Conservation (phyloP, 1,140 invertebrate species). For the Ips typographus region DNA sequence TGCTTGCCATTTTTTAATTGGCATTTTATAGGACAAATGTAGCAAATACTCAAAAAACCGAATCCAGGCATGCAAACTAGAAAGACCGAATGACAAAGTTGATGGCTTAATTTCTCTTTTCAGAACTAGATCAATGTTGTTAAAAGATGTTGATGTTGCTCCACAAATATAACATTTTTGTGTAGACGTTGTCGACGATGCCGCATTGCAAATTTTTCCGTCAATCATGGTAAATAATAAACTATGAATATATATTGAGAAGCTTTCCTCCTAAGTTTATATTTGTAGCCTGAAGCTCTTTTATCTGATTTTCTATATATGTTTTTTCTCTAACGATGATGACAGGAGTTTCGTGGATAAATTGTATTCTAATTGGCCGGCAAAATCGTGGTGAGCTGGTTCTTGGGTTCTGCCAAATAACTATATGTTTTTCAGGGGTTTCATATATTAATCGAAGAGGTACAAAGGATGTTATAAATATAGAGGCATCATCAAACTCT, state of each 20-base stretch:
- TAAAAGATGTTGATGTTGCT: too few species aligned
- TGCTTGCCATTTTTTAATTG: neutral
- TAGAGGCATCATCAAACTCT: neutral
- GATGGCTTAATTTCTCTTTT: too few species aligned
- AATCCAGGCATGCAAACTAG: conserved; percentile 22
- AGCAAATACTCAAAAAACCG: conserved; percentile 20
- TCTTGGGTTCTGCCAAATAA: conserved; percentile 8
- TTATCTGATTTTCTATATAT: conserved; percentile 1
- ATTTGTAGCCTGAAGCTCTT: neutral
- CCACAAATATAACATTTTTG: too few species aligned
- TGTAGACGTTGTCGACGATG: too few species aligned
- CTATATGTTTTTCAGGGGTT: neutral
- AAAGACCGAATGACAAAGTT: conserved; percentile 12
- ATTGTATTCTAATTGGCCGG: conserved; percentile 6
- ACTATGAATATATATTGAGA: neutral
- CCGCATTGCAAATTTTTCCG: too few species aligned
- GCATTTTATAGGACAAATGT: conserved; percentile 26
- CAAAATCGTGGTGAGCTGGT: conserved; percentile 7
- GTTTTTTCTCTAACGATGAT: neutral
- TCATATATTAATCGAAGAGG: neutral
- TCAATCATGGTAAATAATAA: neutral
- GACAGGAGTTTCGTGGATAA: neutral
- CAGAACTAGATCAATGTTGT: too few species aligned
- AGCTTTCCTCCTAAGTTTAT: too few species aligned
- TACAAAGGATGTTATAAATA: conserved; percentile 6